Base-by-base conservation (phyloP, 2,888 invertebrate species). In the Tholera decimalis region DNA sequence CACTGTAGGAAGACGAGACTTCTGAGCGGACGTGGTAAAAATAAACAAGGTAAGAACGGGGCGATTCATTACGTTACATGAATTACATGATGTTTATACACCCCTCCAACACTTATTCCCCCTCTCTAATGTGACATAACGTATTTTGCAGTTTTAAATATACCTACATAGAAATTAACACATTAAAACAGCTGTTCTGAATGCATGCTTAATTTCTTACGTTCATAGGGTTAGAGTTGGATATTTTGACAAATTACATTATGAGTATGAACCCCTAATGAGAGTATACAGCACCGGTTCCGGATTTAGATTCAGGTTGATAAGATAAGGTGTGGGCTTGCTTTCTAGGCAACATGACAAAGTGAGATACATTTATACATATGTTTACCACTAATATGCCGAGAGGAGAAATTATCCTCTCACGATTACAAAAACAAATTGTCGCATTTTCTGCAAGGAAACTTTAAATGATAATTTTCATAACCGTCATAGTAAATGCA, bases 1-100 rank as follows among this genome's bases (percentile, higher is more conserved):
- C 54, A 71, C 37, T 60, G n/a, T 61, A 75, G 69, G 78, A 73
- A 77, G 65, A 18, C 26, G 43, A 51, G 46, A 58, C 33, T 50
- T 20, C n/a, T 22, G 20, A n/a, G 47, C 22, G 33, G 20, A 39
- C n/a, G 22, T 37, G n/a, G 44, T 2, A 28, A 56, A 68, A 39
- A 49, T 28, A 54, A 41, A 47, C 46, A 44, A 49, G 24, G 1
- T 15, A 33, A 22, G 11, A 51, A 30, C 35, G 20, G n/a, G n/a
- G n/a, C n/a, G n/a, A n/a, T n/a, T n/a, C n/a, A n/a, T n/a, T n/a
- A n/a, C n/a, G n/a, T n/a, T n/a, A n/a, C n/a, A n/a, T n/a, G n/a
- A n/a, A n/a, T n/a, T n/a, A n/a, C n/a, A n/a, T n/a, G n/a, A n/a
- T n/a, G n/a, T n/a, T n/a, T n/a, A n/a, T n/a, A n/a, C n/a, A n/a